These are phyloP conservation scores for Nothobranchius furzeri DNA, from an alignment of 2,113 vertebrate genomes.

Conservation along the genomic window DNA sequence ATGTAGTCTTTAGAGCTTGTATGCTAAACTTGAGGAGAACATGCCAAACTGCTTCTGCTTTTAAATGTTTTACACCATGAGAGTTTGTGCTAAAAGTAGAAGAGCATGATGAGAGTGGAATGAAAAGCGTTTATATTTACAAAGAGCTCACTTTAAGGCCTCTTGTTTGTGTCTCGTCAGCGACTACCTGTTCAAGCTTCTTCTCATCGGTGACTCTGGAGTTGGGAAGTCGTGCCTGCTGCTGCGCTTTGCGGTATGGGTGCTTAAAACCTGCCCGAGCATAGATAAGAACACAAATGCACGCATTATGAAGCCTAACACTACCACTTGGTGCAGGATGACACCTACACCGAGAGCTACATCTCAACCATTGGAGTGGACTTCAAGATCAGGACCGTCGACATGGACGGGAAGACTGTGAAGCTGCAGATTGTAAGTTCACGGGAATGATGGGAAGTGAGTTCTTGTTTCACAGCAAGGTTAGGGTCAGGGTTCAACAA, in stretches of 20 bases:
- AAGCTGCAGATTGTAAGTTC: conserved; percentile 96
- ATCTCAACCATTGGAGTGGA: conserved; percentile 99
- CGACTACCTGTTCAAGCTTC: conserved; percentile 98
- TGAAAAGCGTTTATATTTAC: too few relatives aligned
- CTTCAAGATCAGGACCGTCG: conserved; percentile 98
- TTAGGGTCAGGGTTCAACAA: too few relatives aligned
- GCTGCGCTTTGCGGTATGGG: conserved; percentile 93
- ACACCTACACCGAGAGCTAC: conserved; percentile 98
- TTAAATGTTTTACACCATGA: too few relatives aligned
- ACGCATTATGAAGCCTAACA: not conserved
- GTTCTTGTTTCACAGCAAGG: not conserved
- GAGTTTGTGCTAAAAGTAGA: too few relatives aligned
- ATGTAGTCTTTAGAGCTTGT: not conserved
- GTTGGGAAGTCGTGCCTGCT: conserved; percentile 98
- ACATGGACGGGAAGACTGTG: conserved; percentile 97
- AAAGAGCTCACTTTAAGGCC: too few relatives aligned
- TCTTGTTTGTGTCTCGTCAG: conserved; percentile 70
- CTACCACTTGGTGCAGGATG: conserved; percentile 81
- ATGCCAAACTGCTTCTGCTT: too few relatives aligned
- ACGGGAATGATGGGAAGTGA: not conserved
- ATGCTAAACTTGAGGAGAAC: not conserved
- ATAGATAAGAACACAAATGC: not conserved
- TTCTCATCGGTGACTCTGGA: conserved; percentile 97
- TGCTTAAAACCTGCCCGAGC: not conserved
- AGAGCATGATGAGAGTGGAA: too few relatives aligned